Evolutionary conservation across 2,113 vertebrate genomes (phyloP), one percentile per base, ranked within the genome.

Genomic region (Rhynchopsitta pachyrhyncha): DNA sequence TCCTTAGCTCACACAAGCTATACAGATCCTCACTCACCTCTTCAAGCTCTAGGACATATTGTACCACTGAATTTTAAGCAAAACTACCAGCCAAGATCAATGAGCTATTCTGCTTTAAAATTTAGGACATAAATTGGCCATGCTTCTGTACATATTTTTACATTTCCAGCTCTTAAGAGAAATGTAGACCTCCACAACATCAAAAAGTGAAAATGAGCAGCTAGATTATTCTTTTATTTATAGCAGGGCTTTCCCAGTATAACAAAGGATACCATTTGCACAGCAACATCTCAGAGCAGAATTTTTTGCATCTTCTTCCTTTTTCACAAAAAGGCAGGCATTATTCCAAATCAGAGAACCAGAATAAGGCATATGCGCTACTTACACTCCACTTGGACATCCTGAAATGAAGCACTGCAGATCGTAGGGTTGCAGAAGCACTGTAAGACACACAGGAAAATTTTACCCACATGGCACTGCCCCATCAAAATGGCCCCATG

Each of bases 31-130:
- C 27, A 77, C 60, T 93, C 55, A 1, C 95, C 82, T 91, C 71
- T 95, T 81, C 83, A 80, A 92, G 86, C 84, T 95, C 37, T 69
- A 28, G 94, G 59, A 96, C 60, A 33, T 69, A 82, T 68, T 75
- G 39, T 82, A 73, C 28, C 35, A 42, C 55, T 76, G 91, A 90
- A 93, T 95, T 94, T 69, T 93, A 91, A 96, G 46, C 74, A 95
- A 94, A 96, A 89, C 64, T 79, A 82, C 33, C 31, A 81, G 47
- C 64, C 35, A 91, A 89, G 74, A 95, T 94, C 90, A 95, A 92
- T 79, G 93, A 86, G 28, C 74, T 78, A 78, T 76, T 93, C 66
- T 93, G 55, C 69, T 95, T 87, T 93, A 92, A 96, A 97, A 96
- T 95, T 90, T 90, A 75, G 92, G 82, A 28, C 66, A 82, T 71